Evolutionary conservation across 1,140 invertebrate genomes (phyloP), one percentile per base, ranked within the genome.

Genomic region (Potamilus streckersoni): DNA sequence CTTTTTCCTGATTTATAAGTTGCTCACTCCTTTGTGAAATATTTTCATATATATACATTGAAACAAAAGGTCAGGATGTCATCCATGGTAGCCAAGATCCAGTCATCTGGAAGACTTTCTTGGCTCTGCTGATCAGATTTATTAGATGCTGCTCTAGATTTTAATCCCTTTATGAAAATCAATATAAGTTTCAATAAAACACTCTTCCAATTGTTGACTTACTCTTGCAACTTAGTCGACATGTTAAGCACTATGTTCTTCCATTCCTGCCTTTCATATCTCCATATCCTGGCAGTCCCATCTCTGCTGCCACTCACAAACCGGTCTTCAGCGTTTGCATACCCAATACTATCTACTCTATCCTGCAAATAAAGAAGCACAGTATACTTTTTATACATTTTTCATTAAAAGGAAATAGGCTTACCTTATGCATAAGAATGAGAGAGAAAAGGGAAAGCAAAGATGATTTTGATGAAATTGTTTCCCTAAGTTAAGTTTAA

Each of bases 241-340:
- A 88, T 96, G 69, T 93, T 91, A 12, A 99, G 91, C 80, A 93
- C 92, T 23, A 93, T 91, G 77, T 93, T 94, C 58, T 94, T 92
- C 97, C 97, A 98, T 83, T 96, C 93, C 84, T 97, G 96, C 69
- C 94, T 92, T 89, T 96, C 93, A 88, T 96, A 97, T 74, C 93
- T 92, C 98, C 98, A 99, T 70, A 99, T 93, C 81, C 95, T 93
- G 0, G 97, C 97, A 6, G 94, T 96, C 14, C 98, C 98, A 92
- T 99, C 98, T 90, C 97, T 98, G 80, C 96, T 96, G 17, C 98
- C 98, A 61, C 96, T 98, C 64, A 98, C 93, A 91, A 99, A 98
- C 56, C 85, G 92, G 90, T 78, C 96, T 0, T 95, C 94, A 55
- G 90, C 90, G 88, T 98, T 95, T 67, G 96, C 95, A 95, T 98